Conservation (phyloP, 2,113 vertebrate species). For the Pedionomus torquatus region DNA sequence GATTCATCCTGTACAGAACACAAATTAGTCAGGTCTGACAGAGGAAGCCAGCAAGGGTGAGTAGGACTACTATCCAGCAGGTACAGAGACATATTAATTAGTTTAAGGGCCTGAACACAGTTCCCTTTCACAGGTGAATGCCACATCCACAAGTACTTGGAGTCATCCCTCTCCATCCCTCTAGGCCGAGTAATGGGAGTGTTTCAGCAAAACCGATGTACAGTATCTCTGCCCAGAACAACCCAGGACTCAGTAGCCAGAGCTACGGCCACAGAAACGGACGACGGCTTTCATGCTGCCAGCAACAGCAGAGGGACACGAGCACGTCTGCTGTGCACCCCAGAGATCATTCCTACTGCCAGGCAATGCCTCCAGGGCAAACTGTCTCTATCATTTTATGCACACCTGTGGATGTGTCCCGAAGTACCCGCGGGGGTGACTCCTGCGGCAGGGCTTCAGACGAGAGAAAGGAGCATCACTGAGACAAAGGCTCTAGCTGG, state of each 20-base stretch:
- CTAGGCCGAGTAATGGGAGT: background rate
- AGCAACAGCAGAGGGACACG: background rate
- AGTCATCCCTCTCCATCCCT: background rate
- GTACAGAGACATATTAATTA: background rate
- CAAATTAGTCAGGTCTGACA: background rate
- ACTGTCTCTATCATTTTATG: background rate
- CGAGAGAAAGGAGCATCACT: background rate
- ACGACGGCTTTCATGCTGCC: background rate
- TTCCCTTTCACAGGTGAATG: background rate
- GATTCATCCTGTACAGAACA: background rate
- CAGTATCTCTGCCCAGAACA: background rate
- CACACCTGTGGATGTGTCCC: background rate
- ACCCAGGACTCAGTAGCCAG: background rate
- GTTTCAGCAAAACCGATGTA: background rate
- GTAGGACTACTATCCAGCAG: background rate
- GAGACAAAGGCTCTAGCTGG: background rate
- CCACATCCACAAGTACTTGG: background rate
- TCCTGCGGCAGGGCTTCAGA: background rate
- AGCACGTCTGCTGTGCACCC: background rate
- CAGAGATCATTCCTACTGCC: background rate
- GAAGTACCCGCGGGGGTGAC: background rate
- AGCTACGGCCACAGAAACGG: background rate
- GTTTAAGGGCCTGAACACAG: background rate
- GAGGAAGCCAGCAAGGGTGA: background rate
- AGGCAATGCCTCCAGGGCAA: background rate